Base-by-base conservation (phyloP, 1,140 invertebrate genomes). In the Psilanteris sp. region DNA sequence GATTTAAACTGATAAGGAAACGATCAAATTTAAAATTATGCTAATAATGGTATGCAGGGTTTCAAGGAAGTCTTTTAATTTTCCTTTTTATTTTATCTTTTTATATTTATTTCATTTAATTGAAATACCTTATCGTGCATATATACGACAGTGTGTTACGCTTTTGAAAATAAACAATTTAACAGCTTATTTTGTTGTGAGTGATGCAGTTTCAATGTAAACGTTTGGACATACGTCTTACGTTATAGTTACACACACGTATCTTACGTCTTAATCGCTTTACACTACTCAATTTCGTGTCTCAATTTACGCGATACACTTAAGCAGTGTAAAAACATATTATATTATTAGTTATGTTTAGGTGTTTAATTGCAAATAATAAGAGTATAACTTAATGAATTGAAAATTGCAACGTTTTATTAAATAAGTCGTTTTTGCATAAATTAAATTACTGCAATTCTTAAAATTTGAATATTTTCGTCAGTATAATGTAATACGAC, bases 191-290 rank as follows among this genome's bases (percentile, higher is more conserved):
- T 43, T 43, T 16, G 46, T 52, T 64, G 27, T 50, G 36, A 52
- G 52, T 52, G 44, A 64, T 52, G 46, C 27, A 52, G 10, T 54
- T 66, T 66, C 61, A 50, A 24, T 66, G 61, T 54, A 67, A 67
- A 57, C 39, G 43, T 31, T 57, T 57, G 31, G 52, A 22, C 26
- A 24, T 48, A 15, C 32, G 43, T 32, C 43, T 68, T 50, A 50
- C 20, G 52, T 59, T 39, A n/a, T n/a, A 67, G 39, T 55, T 20
- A 16, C 20, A 50, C 27, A 34, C 27, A 59, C 52, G 44, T 22
- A 43, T 70, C 66, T 70, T 50, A 27, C 50, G 52, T 39, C 52
- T 57, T 29, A 59, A 54, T 16, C 39, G 22, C 39, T 43, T 59
- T 50, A 59, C 52, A 68, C 34, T 16, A 43, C 24, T 59, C 43